Conservation (phyloP, 2,797 vertebrate species). For the Yasuhikotakia modesta region DNA sequence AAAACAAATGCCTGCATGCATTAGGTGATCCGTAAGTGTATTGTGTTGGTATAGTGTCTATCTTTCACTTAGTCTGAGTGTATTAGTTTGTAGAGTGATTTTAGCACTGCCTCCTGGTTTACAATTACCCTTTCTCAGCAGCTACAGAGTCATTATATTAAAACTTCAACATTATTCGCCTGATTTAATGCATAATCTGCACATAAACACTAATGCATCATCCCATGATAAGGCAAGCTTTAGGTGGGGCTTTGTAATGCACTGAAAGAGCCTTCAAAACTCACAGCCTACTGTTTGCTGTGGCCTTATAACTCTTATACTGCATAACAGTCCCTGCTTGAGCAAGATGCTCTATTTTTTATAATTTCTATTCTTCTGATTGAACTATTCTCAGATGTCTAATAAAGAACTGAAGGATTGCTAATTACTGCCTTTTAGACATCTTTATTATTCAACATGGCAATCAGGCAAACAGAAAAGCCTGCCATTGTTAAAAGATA, state of each 20-base stretch:
- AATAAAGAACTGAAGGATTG: neutral
- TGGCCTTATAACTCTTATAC: neutral
- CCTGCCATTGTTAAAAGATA: neutral
- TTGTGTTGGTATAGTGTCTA: neutral
- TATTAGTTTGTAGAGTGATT: conserved; percentile 12
- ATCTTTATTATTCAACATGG: conserved; percentile 12
- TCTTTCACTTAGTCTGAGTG: conserved; percentile 45
- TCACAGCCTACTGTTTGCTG: neutral
- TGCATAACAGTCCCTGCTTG: conserved; percentile 18
- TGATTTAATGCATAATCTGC: conserved; percentile 30
- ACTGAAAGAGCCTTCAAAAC: neutral
- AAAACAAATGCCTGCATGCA: neutral
- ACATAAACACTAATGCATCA: conserved; percentile 25
- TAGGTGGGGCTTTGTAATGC: neutral
- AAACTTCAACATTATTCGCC: conserved; percentile 4
- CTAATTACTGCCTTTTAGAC: conserved; percentile 31
- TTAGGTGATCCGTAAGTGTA: neutral
- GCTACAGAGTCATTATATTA: conserved; percentile 14
- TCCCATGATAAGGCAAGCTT: neutral
- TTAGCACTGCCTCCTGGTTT: conserved; percentile 1
- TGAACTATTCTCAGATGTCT: conserved; percentile 1
- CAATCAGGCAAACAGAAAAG: conserved; percentile 10
- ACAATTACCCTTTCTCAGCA: conserved; percentile 18
- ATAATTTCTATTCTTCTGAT: neutral
- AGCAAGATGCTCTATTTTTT: neutral